These are phyloP conservation scores for Phania funesta DNA, from an alignment of 2,888 invertebrate genomes.

Conservation along the genomic window DNA sequence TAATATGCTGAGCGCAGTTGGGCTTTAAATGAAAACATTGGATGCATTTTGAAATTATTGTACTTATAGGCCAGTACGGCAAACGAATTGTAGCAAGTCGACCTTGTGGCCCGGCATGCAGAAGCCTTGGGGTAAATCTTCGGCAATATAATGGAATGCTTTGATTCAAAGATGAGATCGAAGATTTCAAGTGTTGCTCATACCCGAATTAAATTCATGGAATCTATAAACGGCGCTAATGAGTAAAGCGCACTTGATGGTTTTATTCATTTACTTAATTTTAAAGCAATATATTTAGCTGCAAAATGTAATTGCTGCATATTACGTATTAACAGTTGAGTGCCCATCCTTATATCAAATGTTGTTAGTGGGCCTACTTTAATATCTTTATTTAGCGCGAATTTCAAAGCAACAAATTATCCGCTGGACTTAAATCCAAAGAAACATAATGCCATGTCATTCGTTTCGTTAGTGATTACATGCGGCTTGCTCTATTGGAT, in stretches of 20 bases:
- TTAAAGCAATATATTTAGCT: neutral
- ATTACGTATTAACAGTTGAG: no score
- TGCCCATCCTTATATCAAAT: neutral
- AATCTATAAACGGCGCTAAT: neutral
- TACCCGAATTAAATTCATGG: neutral
- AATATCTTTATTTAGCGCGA: no score
- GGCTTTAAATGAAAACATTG: no score
- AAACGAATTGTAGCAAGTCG: slow-evolving; percentile 56
- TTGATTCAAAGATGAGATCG: neutral
- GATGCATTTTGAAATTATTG: slow-evolving; percentile 29
- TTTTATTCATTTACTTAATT: neutral
- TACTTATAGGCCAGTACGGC: slow-evolving; percentile 64
- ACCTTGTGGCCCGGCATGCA: slow-evolving; percentile 58
- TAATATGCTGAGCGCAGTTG: no score
- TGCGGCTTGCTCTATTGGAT: neutral
- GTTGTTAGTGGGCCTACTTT: neutral
- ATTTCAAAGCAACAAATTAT: neutral
- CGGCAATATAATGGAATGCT: slow-evolving; percentile 11
- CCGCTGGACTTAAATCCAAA: slow-evolving; percentile 7
- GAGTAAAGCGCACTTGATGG: neutral
- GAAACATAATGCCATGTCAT: slow-evolving; percentile 7
- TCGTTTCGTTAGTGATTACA: slow-evolving; percentile 20
- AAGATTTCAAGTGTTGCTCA: neutral
- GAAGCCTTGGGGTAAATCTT: slow-evolving; percentile 2
- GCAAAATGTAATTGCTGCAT: neutral